Evolutionary conservation across 2,888 invertebrate species (phyloP).

Genomic region (Imbricaverruca yamaguchii): DNA sequence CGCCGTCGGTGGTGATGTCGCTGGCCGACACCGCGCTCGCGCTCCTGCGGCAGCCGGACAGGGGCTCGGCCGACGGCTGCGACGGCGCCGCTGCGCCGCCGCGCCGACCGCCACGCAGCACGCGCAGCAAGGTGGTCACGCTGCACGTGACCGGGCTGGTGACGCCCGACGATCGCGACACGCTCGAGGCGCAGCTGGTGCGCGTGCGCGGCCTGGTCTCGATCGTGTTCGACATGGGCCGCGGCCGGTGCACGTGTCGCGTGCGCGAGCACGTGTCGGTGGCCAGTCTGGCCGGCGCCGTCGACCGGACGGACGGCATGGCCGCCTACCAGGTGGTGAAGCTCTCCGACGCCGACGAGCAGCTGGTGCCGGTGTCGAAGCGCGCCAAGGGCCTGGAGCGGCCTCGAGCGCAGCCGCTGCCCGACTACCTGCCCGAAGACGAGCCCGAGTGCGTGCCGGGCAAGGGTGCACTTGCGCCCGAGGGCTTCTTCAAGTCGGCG

Average conservation of each 20-base stretch:
- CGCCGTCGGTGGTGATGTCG: not conserved
- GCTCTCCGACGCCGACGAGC: conserved; percentile 30
- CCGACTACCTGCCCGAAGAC: conserved; percentile 34
- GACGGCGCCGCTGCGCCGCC: not conserved
- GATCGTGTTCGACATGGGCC: conserved; percentile 33
- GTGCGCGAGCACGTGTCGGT: conserved; percentile 32
- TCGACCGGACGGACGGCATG: conserved; percentile 30
- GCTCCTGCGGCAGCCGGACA: not conserved
- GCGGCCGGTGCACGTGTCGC: conserved; percentile 33
- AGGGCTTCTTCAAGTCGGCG: conserved; percentile 33
- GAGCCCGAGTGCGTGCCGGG: conserved; percentile 29
- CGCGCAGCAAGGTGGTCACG: conserved; percentile 22
- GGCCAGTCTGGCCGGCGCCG: conserved; percentile 32
- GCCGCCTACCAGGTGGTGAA: conserved; percentile 30
- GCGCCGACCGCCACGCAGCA: not conserved
- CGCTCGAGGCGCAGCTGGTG: conserved; percentile 33
- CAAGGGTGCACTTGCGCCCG: conserved; percentile 27
- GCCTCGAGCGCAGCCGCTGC: conserved; percentile 29
- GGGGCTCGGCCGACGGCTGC: not conserved
- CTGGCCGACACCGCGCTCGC: not conserved
- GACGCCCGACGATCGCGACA: conserved; percentile 27
- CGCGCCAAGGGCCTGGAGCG: conserved; percentile 7
- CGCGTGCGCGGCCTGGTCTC: conserved; percentile 34
- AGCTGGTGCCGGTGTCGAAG: conserved; percentile 20
- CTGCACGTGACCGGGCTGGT: conserved; percentile 25